Evolutionary conservation across 2,888 invertebrate genomes (phyloP).

Genomic region (Polia nebulosa): DNA sequence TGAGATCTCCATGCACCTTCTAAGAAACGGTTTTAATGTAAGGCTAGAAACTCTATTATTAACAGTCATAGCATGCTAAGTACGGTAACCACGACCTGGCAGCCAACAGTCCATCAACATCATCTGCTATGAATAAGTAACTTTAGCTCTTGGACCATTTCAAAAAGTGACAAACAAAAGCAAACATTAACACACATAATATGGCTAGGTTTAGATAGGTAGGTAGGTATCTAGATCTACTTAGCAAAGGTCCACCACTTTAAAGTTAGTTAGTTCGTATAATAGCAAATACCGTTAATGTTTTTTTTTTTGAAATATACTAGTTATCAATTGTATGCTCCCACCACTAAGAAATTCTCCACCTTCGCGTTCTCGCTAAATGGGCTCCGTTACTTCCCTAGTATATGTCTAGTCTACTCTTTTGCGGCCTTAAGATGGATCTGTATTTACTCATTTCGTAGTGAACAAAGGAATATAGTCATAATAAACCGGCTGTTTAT

Average conservation of each 20-base stretch:
- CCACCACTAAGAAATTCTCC: not conserved
- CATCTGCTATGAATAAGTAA: not conserved
- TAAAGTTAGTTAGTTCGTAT: not conserved
- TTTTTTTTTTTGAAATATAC: too few relatives aligned
- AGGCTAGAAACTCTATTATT: not conserved
- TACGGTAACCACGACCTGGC: not conserved
- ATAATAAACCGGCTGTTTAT: conserved; percentile 54
- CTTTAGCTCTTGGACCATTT: not conserved
- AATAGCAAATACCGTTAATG: too few relatives aligned
- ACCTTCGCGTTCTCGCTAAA: not conserved
- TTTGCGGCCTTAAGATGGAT: conserved; percentile 11
- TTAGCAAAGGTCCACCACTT: not conserved
- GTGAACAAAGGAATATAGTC: conserved; percentile 39
- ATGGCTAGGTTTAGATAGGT: not conserved
- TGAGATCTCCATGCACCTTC: not conserved
- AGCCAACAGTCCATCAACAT: not conserved
- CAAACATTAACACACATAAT: not conserved
- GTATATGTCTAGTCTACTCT: not conserved
- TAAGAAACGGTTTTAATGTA: too few relatives aligned
- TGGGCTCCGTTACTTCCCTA: not conserved
- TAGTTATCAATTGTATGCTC: not conserved
- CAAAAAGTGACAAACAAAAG: not conserved
- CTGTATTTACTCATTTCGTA: conserved; percentile 39
- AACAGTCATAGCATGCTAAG: not conserved
- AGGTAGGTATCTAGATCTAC: not conserved